phyloP scores from a whole-genome alignment of 2,888 invertebrate species.

The Melipona bicolor region DNA sequence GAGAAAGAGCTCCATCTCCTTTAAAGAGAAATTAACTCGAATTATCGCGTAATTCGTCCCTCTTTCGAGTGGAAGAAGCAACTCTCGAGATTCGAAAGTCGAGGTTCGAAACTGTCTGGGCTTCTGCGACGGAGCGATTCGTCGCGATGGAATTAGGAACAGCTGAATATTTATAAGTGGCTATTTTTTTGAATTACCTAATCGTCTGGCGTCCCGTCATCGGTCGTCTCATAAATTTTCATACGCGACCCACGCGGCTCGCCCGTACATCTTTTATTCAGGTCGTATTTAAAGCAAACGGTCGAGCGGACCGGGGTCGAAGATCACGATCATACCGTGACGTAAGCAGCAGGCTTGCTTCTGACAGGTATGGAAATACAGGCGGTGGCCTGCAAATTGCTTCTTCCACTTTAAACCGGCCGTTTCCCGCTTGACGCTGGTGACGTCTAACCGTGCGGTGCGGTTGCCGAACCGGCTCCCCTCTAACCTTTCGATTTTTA shows the following conservation, averaged over 20 bases:
- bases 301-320: constrained; percentile 43
- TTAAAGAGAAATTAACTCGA: background rate
- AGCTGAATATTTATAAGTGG: constrained; percentile 45
- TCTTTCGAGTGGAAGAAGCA: background rate
- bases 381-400: constrained; percentile 68
- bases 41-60: background rate
- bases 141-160: background rate
- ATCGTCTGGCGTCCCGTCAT: constrained; percentile 6
- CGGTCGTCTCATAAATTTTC: constrained; percentile 45
- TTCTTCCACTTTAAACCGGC: constrained; percentile 69
- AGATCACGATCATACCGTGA: constrained; percentile 60
- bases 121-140: background rate
- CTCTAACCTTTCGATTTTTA: constrained; percentile 15
- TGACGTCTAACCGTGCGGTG: constrained; percentile 43
- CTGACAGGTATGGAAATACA: constrained; percentile 68
- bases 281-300: constrained; percentile 48
- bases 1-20: background rate
- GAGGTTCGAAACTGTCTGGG: too few species aligned
- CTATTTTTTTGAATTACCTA: constrained; percentile 42
- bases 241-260: background rate
- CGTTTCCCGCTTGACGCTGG: constrained; percentile 37
- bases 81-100: background rate
- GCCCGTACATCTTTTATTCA: constrained; percentile 15
- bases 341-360: constrained; percentile 59
- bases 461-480: constrained; percentile 41